A percentile compares a stretch with the other conserved stretches of the same genome.
Conservation (phyloP, 2,797 vertebrate species). For the Esox masquinongy region DNA sequence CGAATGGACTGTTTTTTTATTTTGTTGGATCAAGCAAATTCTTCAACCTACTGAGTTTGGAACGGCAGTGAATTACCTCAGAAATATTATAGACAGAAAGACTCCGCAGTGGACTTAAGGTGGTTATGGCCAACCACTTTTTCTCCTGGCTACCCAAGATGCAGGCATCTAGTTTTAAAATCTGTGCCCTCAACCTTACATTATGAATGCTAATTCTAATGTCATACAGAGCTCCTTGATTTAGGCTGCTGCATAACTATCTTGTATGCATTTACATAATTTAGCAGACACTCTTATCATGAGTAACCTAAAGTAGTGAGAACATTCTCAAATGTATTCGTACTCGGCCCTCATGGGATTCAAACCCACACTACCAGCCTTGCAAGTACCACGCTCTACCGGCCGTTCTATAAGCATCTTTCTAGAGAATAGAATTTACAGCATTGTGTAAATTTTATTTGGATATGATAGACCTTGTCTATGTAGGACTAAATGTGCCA, state of each 20-base stretch:
- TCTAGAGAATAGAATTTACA: background rate
- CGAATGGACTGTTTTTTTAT: conserved; percentile 18
- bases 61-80: conserved; percentile 45
- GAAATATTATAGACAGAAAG: conserved; percentile 43
- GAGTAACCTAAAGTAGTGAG: background rate
- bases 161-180: conserved; percentile 51
- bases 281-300: background rate
- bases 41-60: conserved; percentile 13
- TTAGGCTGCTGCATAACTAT: no score
- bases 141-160: conserved; percentile 60
- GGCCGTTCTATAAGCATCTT: no score
- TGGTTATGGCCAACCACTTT: conserved; percentile 44
- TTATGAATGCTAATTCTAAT: background rate
- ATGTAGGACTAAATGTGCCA: background rate
- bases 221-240: background rate
- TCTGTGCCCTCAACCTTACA: conserved; percentile 31
- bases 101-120: conserved; percentile 47
- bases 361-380: no score
- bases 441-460: background rate
- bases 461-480: background rate
- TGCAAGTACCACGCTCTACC: no score
- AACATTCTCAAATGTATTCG: no score
- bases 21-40: conserved; percentile 22
- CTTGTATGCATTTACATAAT: no score
- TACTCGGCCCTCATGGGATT: no score